These are phyloP conservation scores for Phyllotreta striolata DNA, from an alignment of 2,888 invertebrate species.

Conservation along the genomic window DNA sequence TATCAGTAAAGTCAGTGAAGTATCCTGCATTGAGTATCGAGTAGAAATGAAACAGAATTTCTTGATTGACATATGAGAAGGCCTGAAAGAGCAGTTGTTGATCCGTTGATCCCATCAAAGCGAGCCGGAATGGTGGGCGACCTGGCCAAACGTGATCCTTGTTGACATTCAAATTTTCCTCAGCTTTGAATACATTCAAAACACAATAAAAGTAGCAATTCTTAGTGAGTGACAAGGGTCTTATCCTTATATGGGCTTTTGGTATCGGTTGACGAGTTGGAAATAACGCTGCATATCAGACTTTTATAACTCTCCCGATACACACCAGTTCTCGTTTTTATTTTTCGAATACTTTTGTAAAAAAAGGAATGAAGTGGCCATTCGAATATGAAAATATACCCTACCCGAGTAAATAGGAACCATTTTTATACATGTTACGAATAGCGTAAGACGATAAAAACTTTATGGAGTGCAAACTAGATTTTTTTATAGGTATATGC, in stretches of 20 bases:
- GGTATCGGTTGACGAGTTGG: constrained; percentile 25
- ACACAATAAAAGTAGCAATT: constrained; percentile 55
- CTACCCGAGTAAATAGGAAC: constrained; percentile 14
- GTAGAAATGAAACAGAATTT: constrained; percentile 24
- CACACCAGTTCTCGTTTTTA: constrained; percentile 12
- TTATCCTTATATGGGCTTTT: constrained; percentile 22
- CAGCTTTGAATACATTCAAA: constrained; percentile 57
- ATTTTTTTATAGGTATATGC: too few species aligned
- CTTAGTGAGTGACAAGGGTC: constrained; percentile 53
- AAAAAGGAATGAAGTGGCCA: constrained; percentile 12
- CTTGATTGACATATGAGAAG: constrained; percentile 50
- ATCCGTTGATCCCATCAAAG: constrained; percentile 49
- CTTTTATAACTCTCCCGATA: constrained; percentile 23
- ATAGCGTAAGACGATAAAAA: neutral
- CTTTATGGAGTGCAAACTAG: constrained; percentile 4
- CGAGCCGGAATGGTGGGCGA: constrained; percentile 33
- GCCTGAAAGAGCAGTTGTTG: constrained; percentile 53
- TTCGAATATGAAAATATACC: constrained; percentile 16
- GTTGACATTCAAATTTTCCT: constrained; percentile 63
- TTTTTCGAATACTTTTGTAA: constrained; percentile 15
- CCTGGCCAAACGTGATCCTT: constrained; percentile 59
- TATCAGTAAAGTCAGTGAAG: too few species aligned
- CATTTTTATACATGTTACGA: constrained; percentile 1
- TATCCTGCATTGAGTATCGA: constrained; percentile 10
- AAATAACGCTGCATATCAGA: constrained; percentile 26